Base-by-base conservation (phyloP, 1,140 invertebrate species). In the Drosophila suzukii region DNA sequence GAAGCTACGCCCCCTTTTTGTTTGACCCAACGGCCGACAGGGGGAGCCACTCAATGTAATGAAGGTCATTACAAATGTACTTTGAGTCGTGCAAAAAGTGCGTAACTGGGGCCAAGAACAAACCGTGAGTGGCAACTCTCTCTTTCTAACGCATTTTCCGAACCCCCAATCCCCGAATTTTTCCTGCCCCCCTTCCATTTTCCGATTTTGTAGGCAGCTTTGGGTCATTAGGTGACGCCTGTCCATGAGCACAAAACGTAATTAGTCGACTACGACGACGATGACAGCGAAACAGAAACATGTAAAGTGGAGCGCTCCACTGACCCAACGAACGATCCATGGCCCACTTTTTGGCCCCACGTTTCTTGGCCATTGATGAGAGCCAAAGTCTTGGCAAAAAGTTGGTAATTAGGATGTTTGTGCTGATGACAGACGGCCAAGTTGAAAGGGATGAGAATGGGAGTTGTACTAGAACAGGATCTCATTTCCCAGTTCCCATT, bases 401-500 rank as follows among this genome's bases (percentile, higher is more conserved):
- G 77, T 89, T 90, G 85, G 85, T 89, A 89, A 89, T 89, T 89
- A 89, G 77, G 81, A 90, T 89, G 85, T 89, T 89, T 89, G 84
- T 84, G 81, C 73, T 80, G 83, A 46, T 36, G 54, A 49, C 54
- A 75, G 50, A 44, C 46, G 39, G 39, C 41, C 32, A 32, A 15
- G 6, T 0, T 30, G 34, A 55, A 55, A 58, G 38, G 7, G 49
- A 24, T 32, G 12, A 30, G 49, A n/a, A 11, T 20, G 43, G 47
- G 20, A 27, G 49, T 15, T 13, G 51, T 47, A 27, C 49, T 51
- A 51, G 24, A 27, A 27, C 41, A 51, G 51, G 59, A 57, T 49
- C 43, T 44, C 43, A 17, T 43, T 30, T 61, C 32, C 36, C 30
- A 49, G 15, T 53, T 11, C 20, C 17, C 13, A n/a, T 7, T 3